A percentile compares a stretch with the other conserved stretches of the same genome.
Conservation (phyloP, 2,113 vertebrate species). For the Cheirogaleus medius region DNA sequence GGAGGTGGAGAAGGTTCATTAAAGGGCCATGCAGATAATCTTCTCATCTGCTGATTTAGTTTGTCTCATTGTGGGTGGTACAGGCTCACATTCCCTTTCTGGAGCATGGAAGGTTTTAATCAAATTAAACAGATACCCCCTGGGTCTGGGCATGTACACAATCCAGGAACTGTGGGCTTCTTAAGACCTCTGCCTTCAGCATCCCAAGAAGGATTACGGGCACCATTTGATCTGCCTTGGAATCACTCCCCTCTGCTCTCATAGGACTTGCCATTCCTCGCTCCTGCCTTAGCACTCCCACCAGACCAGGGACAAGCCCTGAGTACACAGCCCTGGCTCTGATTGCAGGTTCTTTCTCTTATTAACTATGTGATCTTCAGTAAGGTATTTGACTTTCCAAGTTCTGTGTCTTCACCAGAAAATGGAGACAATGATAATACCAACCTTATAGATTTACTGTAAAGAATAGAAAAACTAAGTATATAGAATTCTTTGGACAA, state of each 20-base stretch:
- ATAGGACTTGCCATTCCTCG: background rate
- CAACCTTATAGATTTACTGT: background rate
- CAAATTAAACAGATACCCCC: background rate
- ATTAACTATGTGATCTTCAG: background rate
- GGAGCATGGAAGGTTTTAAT: background rate
- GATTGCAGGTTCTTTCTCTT: background rate
- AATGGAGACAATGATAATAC: background rate
- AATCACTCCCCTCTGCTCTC: background rate
- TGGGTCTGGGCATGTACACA: background rate
- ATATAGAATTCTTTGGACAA: background rate
- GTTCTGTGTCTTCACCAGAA: background rate
- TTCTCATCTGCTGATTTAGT: background rate
- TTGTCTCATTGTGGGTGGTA: background rate
- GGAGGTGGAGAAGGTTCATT: background rate
- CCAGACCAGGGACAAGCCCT: background rate
- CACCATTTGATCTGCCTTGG: background rate
- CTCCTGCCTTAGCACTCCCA: background rate
- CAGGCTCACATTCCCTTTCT: background rate
- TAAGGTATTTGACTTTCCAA: background rate
- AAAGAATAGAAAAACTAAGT: background rate
- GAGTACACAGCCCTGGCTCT: background rate
- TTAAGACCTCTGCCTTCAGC: background rate
- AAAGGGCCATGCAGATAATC: background rate
- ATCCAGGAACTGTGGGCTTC: background rate
- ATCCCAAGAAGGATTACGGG: background rate